A percentile compares a stretch with the other conserved stretches of the same genome.
Evolutionary conservation across 2,888 invertebrate species (phyloP).

Genomic region (Noctua janthe): DNA sequence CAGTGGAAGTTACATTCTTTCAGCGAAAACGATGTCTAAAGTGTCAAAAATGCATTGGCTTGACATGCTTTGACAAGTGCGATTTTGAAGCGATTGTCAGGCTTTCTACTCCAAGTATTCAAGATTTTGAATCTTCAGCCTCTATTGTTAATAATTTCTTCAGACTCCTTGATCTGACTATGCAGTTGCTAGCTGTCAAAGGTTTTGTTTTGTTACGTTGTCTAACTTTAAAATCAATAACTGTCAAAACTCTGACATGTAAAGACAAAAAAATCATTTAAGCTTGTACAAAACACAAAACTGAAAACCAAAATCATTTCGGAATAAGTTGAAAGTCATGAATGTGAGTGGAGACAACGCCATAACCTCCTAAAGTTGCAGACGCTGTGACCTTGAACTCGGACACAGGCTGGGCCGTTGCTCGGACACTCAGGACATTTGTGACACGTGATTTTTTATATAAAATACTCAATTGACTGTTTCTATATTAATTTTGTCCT

Average conservation of each 20-base stretch:
- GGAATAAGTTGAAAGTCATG: not conserved
- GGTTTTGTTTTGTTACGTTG: slow-evolving; percentile 11
- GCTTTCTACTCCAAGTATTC: not conserved
- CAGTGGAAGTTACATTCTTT: not conserved
- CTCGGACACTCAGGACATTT: slow-evolving; percentile 3
- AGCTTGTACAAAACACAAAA: not conserved
- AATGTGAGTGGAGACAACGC: not conserved
- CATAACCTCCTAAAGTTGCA: slow-evolving; percentile 31
- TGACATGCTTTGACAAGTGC: not conserved
- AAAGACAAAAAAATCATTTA: not conserved
- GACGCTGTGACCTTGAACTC: slow-evolving; percentile 53
- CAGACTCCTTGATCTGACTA: not conserved
- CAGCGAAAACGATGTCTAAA: not conserved
- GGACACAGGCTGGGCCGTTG: not conserved
- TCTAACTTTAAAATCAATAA: not conserved
- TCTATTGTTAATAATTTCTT: not conserved
- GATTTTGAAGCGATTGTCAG: not conserved
- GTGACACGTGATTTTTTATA: slow-evolving; percentile 1
- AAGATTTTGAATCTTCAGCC: not conserved
- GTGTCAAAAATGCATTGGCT: not conserved
- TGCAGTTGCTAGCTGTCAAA: not conserved
- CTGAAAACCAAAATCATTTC: not conserved
- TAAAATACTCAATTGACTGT: not conserved
- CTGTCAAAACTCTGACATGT: slow-evolving; percentile 13
- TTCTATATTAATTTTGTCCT: not conserved